Percentiles rank a stretch among this genome's conserved stretches.
phyloP scores from a whole-genome alignment of 2,797 vertebrate species.

The Pseudocheirus occidentalis region DNA sequence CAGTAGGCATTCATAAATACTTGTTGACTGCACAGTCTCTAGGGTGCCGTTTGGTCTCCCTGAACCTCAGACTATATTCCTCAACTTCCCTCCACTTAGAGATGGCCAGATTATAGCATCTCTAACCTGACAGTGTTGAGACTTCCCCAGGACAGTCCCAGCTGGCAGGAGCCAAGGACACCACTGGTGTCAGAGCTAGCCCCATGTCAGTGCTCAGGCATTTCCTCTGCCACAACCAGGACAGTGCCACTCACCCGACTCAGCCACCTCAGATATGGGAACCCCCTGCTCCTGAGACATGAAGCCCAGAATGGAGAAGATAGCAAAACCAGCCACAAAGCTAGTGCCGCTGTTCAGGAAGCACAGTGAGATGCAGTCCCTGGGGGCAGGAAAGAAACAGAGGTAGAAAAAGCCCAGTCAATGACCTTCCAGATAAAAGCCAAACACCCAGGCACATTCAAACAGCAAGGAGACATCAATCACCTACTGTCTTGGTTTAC shows the following conservation, averaged over 20 bases:
- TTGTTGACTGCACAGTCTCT: neutral
- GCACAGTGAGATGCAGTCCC: conserved; percentile 92
- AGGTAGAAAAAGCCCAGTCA: neutral
- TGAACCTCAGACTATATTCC: neutral
- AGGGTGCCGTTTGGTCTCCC: neutral
- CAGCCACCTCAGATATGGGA: conserved; percentile 93
- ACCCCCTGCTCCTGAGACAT: conserved; percentile 94
- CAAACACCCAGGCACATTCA: neutral
- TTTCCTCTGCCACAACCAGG: neutral
- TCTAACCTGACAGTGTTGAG: neutral
- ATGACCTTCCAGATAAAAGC: neutral
- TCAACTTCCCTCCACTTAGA: neutral
- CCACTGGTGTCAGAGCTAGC: neutral
- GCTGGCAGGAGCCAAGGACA: accelerated
- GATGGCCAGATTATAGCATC: neutral
- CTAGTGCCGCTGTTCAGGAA: conserved; percentile 94
- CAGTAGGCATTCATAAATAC: neutral
- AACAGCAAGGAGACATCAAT: neutral
- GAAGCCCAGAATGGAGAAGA: conserved; percentile 96
- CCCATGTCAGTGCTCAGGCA: accelerated
- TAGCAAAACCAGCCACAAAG: conserved; percentile 93
- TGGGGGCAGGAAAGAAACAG: conserved; percentile 65
- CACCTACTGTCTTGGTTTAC: neutral
- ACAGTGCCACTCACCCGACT: conserved; percentile 87
- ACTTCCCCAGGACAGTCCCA: neutral